Percentiles rank a stretch among this genome's conserved stretches.
Evolutionary conservation across 2,113 vertebrate species (phyloP).

Genomic region (Alexandromys fortis): DNA sequence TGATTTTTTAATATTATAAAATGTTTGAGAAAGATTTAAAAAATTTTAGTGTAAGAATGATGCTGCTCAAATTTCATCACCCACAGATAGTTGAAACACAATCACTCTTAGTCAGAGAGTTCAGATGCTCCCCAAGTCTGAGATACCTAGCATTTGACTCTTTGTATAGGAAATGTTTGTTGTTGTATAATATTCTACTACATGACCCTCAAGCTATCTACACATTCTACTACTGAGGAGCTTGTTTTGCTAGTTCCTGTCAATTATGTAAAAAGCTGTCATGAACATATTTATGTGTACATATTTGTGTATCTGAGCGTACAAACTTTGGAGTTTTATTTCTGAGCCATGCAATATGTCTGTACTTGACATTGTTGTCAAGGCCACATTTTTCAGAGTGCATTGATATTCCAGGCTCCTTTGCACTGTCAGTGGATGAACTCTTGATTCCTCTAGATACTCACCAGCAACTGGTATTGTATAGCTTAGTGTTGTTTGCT

Average conservation of each 20-base stretch:
- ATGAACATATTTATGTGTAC: not conserved
- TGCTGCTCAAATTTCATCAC: not conserved
- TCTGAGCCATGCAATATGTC: not conserved
- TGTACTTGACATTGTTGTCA: not conserved
- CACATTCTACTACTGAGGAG: not conserved
- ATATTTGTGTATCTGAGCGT: not conserved
- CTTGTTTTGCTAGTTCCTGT: not conserved
- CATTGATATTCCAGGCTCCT: not conserved
- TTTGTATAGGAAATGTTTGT: not conserved
- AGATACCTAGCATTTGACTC: not conserved
- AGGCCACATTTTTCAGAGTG: not conserved
- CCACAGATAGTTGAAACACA: not conserved
- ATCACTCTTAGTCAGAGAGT: not conserved
- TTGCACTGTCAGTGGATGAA: not conserved
- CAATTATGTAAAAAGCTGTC: not conserved
- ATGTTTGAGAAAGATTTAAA: slow-evolving; percentile 24
- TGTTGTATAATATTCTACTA: not conserved
- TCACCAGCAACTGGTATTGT: not conserved
- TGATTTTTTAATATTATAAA: not conserved
- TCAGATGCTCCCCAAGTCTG: not conserved
- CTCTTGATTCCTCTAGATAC: not conserved
- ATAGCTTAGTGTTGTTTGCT: not conserved
- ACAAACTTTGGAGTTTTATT: not conserved
- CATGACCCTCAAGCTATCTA: not conserved
- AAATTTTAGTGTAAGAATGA: not conserved